Conservation (phyloP, 2,888 invertebrate genomes). For the Leptarthrus brevirostris region DNA sequence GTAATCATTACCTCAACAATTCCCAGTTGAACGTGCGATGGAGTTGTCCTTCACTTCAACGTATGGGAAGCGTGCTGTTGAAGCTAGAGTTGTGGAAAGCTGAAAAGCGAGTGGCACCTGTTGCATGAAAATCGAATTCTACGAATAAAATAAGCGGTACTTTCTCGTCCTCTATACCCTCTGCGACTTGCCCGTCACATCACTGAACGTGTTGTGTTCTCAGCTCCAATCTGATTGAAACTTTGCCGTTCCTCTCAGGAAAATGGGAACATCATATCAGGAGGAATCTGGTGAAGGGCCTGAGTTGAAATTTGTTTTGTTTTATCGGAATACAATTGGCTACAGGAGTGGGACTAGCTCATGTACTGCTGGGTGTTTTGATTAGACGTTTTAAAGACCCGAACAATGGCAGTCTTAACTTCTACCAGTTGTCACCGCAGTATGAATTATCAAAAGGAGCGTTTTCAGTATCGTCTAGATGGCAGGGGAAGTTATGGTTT, state of each 20-base stretch:
- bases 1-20: constrained; percentile 29
- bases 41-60: not conserved
- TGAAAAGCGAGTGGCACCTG: constrained; percentile 20
- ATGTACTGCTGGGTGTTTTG: constrained; percentile 25
- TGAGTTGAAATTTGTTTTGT: constrained; percentile 50
- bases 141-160: constrained; percentile 11
- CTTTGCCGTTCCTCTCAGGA: constrained; percentile 55
- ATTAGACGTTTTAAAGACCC: constrained; percentile 41
- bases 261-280: constrained; percentile 56
- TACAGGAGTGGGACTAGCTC: not conserved
- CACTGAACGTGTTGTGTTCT: constrained; percentile 32
- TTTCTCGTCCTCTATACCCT: not conserved
- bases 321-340: constrained; percentile 41
- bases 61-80: not conserved
- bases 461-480: constrained; percentile 15
- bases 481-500: constrained; percentile 28
- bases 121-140: constrained; percentile 33
- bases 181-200: constrained; percentile 2
- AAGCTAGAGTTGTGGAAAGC: not conserved
- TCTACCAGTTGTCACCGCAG: constrained; percentile 35
- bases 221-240: constrained; percentile 56
- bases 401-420: constrained; percentile 40
- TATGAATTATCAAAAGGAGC: constrained; percentile 36
- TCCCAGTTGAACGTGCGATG: constrained; percentile 11
- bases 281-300: constrained; percentile 53